Evolutionary conservation across 2,113 vertebrate species (phyloP).

Genomic region (Etheostoma spectabile): DNA sequence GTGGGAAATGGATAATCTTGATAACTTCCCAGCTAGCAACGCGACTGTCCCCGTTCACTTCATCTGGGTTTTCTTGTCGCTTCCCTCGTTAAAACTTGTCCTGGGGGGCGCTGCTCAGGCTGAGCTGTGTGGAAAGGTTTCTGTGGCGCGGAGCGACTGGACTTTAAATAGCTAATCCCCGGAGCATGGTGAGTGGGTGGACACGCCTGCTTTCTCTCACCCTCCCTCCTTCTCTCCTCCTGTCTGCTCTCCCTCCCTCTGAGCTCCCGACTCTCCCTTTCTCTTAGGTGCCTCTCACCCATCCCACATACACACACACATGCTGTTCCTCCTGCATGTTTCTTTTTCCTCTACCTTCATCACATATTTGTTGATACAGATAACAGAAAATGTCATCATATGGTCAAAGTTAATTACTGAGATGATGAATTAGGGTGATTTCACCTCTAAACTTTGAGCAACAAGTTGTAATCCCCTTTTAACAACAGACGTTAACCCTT

Average conservation of each 20-base stretch:
- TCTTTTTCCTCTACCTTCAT: conserved; percentile 34
- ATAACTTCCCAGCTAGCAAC: not conserved
- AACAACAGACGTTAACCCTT: not conserved
- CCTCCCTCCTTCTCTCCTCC: conserved; percentile 6
- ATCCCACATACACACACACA: not conserved
- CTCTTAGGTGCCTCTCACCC: conserved; percentile 13
- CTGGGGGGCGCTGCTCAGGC: not conserved
- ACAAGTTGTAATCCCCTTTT: not conserved
- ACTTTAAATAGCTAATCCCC: conserved; percentile 82
- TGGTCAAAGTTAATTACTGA: not conserved
- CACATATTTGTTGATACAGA: conserved; percentile 10
- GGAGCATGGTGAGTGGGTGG: conserved; percentile 35
- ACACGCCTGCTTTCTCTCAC: conserved; percentile 58
- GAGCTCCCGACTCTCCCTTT: not conserved
- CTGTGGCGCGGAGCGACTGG: conserved; percentile 40
- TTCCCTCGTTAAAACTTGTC: not conserved
- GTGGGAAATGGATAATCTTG: not conserved
- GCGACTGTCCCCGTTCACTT: not conserved
- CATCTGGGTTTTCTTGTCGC: conserved; percentile 1
- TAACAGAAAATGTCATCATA: conserved; percentile 7
- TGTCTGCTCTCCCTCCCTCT: not conserved
- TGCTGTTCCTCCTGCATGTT: conserved; percentile 19
- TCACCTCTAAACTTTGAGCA: not conserved
- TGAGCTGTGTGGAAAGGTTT: conserved; percentile 42
- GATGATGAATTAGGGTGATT: not conserved